Percentiles rank a stretch among this genome's conserved stretches.
phyloP scores from a whole-genome alignment of 2,113 vertebrate species.

The Microcebus lehilahytsara region DNA sequence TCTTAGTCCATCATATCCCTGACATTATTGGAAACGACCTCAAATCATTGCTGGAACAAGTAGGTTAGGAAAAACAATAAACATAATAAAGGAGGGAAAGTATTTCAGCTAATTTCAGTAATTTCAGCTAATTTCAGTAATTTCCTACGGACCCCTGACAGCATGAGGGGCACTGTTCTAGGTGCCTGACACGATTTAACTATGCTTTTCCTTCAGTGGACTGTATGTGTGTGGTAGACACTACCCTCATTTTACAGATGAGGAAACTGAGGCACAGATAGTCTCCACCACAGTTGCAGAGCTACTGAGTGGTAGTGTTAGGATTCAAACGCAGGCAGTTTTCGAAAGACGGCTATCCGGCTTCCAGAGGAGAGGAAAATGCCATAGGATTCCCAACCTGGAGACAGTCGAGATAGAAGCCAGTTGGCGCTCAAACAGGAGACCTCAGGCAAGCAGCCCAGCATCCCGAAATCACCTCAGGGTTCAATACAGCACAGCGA shows the following conservation, averaged over 20 bases:
- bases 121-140: no score
- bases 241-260: background rate
- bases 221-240: background rate
- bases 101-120: no score
- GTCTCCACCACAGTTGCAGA: background rate
- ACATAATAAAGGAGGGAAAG: background rate
- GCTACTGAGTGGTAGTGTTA: fast-evolving
- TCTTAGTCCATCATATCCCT: background rate
- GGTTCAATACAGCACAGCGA: background rate
- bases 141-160: background rate
- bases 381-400: no score
- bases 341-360: no score
- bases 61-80: background rate
- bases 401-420: background rate
- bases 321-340: background rate
- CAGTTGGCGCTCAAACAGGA: background rate
- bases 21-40: background rate
- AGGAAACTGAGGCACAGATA: background rate
- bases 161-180: background rate
- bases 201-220: background rate
- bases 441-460: background rate
- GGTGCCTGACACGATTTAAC: background rate
- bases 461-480: background rate
- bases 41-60: background rate
- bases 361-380: background rate